phyloP scores from a whole-genome alignment of 1,140 invertebrate species.

The Ridgeia piscesae region DNA sequence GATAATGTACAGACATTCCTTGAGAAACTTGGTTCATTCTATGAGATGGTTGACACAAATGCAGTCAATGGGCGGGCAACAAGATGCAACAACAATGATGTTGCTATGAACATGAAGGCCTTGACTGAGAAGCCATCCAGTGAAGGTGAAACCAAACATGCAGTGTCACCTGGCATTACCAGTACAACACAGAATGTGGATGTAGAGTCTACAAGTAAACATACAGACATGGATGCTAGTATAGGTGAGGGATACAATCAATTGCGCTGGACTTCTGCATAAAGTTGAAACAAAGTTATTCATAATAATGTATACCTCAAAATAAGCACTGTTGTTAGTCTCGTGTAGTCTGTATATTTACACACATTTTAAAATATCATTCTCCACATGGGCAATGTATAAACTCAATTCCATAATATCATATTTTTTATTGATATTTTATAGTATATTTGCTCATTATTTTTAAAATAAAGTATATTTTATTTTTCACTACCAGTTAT shows the following conservation, averaged over 20 bases:
- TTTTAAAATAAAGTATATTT: no score
- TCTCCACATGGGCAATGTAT: no score
- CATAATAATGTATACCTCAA: no score
- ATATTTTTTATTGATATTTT: no score
- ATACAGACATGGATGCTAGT: not conserved
- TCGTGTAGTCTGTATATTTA: no score
- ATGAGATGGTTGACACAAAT: slow-evolving; percentile 60
- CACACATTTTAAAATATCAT: no score
- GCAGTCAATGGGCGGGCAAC: slow-evolving; percentile 24
- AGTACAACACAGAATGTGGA: not conserved
- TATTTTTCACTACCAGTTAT: no score
- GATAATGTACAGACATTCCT: slow-evolving; percentile 62
- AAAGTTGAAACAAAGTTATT: no score
- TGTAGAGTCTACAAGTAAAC: not conserved
- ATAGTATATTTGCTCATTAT: no score
- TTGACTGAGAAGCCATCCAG: slow-evolving; percentile 12
- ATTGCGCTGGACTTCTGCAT: not conserved
- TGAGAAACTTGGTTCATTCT: slow-evolving; percentile 61
- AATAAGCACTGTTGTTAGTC: no score
- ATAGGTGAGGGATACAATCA: not conserved
- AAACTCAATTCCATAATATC: no score
- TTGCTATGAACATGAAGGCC: not conserved
- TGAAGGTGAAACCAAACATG: slow-evolving; percentile 22
- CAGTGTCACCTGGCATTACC: not conserved
- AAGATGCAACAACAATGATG: not conserved